These are phyloP conservation scores for Triops longicaudatus DNA, from an alignment of 1,140 invertebrate genomes.

Conservation along the genomic window DNA sequence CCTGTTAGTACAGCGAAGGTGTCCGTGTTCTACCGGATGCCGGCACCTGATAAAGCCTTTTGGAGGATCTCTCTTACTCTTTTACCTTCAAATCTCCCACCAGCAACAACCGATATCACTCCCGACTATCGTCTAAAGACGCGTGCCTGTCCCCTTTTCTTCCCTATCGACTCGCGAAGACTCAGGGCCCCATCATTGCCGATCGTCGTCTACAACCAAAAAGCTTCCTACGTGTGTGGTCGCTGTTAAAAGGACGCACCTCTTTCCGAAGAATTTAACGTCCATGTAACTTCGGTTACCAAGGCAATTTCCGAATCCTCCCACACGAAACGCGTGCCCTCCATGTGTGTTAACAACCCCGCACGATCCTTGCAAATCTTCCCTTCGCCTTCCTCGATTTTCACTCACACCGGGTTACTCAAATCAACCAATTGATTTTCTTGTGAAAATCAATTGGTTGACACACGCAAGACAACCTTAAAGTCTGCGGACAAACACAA, in stretches of 20 bases:
- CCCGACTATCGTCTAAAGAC: background rate
- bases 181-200: background rate
- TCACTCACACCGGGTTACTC: no score
- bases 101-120: slow-evolving; percentile 8
- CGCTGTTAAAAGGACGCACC: background rate
- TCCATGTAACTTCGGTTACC: background rate
- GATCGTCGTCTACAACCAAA: background rate
- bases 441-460: background rate
- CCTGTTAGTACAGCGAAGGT: slow-evolving; percentile 7
- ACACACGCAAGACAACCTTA: no score
- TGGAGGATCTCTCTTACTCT: background rate
- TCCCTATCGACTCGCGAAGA: background rate
- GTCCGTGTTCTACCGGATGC: background rate
- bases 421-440: no score
- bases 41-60: slow-evolving; percentile 1
- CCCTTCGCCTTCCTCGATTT: background rate
- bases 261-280: background rate
- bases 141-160: background rate
- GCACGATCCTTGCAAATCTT: background rate
- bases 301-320: background rate
- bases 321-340: slow-evolving; percentile 2
- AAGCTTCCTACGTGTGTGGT: slow-evolving; percentile 11
- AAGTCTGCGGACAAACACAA: no score
- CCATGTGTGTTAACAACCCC: background rate
- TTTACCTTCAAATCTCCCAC: background rate